These are phyloP conservation scores for Psittacula echo DNA, from an alignment of 2,797 vertebrate species.

Conservation along the genomic window DNA sequence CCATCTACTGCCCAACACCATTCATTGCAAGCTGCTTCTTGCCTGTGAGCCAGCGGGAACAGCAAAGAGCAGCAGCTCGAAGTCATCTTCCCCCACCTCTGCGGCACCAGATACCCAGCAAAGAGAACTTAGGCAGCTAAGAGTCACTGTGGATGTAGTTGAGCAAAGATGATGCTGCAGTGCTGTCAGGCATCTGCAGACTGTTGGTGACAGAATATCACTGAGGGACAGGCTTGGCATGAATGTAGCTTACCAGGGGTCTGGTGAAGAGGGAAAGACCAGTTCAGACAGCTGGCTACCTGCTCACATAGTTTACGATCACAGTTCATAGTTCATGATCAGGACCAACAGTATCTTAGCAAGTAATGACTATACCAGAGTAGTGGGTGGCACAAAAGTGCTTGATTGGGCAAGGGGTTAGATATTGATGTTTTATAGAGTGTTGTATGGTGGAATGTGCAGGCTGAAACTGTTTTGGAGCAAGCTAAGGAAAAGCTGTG, in stretches of 20 bases:
- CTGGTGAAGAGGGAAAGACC: neutral
- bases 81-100: neutral
- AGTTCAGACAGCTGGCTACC: neutral
- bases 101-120: accelerated
- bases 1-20: neutral
- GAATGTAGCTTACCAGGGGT: neutral
- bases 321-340: neutral
- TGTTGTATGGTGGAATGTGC: neutral
- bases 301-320: neutral
- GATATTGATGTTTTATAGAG: neutral
- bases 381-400: neutral
- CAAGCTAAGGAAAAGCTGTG: neutral
- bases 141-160: neutral
- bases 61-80: neutral
- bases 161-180: neutral
- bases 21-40: neutral
- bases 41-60: neutral
- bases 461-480: neutral
- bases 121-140: neutral
- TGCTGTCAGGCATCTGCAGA: neutral
- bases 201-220: neutral
- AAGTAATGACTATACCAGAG: neutral
- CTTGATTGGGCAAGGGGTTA: neutral
- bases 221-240: neutral
- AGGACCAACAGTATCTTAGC: neutral